Evolutionary conservation across 1,140 invertebrate species (phyloP).

Genomic region (Apolygus lucorum): DNA sequence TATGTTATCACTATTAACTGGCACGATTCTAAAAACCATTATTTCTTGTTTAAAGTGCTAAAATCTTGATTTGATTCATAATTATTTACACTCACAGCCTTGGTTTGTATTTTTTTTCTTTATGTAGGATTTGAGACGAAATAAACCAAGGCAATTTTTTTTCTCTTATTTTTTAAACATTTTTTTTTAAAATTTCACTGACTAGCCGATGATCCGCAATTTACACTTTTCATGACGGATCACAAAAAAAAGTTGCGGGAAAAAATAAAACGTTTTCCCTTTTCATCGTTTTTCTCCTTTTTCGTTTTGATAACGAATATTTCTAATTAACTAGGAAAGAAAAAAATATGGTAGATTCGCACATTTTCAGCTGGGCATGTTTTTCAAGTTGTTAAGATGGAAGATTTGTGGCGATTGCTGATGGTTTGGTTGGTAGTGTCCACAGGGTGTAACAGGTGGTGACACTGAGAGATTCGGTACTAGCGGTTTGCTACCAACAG

Average conservation of each 20-base stretch:
- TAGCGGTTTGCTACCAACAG: no score
- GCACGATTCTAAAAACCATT: background rate
- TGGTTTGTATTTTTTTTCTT: background rate
- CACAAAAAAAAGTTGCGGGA: background rate
- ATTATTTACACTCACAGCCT: constrained; percentile 12
- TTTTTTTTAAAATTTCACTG: background rate
- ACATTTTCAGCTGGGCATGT: no score
- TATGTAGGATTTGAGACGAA: constrained; percentile 10
- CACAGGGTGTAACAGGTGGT: no score
- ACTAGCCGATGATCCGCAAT: constrained; percentile 6
- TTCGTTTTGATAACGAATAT: background rate
- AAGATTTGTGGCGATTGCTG: background rate
- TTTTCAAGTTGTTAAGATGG: background rate
- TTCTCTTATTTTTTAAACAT: background rate
- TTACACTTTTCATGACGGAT: background rate
- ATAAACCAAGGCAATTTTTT: constrained; percentile 9
- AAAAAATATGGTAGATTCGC: background rate
- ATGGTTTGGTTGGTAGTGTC: background rate
- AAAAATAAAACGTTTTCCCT: background rate
- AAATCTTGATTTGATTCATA: background rate
- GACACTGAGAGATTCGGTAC: no score
- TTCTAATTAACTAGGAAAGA: background rate
- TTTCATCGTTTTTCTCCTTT: no score
- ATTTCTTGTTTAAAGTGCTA: background rate
- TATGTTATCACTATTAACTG: constrained; percentile 9